Evolutionary conservation across 2,888 invertebrate genomes (phyloP).

Genomic region (Spilarctia lutea): DNA sequence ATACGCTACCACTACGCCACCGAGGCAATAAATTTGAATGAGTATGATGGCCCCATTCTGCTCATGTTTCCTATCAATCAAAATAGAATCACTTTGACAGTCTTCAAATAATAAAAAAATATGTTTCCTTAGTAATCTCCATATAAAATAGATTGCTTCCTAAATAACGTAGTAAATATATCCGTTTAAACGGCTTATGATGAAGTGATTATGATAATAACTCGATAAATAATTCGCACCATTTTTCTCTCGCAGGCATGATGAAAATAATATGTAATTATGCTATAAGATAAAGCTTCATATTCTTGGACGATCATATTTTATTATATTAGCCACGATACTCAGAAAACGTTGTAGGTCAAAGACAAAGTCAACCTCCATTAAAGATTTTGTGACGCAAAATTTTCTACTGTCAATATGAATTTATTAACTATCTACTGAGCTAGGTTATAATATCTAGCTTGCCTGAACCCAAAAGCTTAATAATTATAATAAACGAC

Average conservation of each 20-base stretch:
- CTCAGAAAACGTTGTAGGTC: neutral
- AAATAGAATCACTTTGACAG: too few relatives aligned
- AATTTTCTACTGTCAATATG: too few relatives aligned
- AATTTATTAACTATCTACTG: too few relatives aligned
- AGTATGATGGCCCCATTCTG: too few relatives aligned
- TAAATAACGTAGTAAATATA: neutral
- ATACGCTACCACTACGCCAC: too few relatives aligned
- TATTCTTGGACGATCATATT: neutral
- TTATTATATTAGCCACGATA: neutral
- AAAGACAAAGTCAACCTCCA: neutral
- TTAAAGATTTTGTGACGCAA: neutral
- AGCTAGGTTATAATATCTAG: too few relatives aligned
- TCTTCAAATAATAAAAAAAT: too few relatives aligned
- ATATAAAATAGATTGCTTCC: neutral
- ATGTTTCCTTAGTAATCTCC: neutral
- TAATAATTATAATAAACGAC: too few relatives aligned
- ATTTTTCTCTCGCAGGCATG: neutral
- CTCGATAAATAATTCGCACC: neutral
- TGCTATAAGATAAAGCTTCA: neutral
- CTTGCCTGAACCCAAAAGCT: too few relatives aligned
- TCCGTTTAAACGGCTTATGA: slow-evolving; percentile 1
- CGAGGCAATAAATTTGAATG: too few relatives aligned
- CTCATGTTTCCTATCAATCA: too few relatives aligned
- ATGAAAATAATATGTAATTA: slow-evolving; percentile 5
- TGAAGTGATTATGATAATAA: slow-evolving; percentile 11